Conservation (phyloP, 2,113 vertebrate genomes). For the Papio anubis region DNA sequence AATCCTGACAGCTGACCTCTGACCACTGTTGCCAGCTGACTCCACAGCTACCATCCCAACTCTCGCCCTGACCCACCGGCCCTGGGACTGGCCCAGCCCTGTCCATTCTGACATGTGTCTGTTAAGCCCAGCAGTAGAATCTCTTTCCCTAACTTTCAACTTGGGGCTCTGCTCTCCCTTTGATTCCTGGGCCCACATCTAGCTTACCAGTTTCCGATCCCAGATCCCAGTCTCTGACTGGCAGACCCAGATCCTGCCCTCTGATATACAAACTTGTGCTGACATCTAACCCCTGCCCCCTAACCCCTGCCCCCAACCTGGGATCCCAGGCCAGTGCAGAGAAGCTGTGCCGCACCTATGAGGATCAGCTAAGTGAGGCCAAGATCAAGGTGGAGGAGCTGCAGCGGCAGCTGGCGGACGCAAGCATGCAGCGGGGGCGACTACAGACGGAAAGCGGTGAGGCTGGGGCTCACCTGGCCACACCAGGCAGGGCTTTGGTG, state of each 20-base stretch:
- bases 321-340: conserved; percentile 88
- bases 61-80: background rate
- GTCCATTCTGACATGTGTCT: background rate
- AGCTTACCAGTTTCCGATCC: background rate
- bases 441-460: conserved; percentile 92
- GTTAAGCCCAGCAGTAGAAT: background rate
- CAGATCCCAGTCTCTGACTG: background rate
- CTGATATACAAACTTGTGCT: background rate
- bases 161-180: background rate
- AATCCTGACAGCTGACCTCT: background rate
- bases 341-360: conserved; percentile 91
- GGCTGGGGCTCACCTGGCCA: background rate
- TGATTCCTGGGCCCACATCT: background rate
- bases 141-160: background rate
- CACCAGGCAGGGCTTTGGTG: rapidly evolving
- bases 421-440: conserved; percentile 86
- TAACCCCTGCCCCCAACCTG: background rate
- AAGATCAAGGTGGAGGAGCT: conserved; percentile 93
- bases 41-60: background rate
- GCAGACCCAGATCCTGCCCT: background rate
- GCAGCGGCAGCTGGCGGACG: conserved; percentile 90
- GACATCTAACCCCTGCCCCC: background rate
- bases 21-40: background rate
- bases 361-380: conserved; percentile 94
- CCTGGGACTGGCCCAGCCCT: background rate